phyloP scores from a whole-genome alignment of 2,888 invertebrate species.

The Synanthedon vespiformis region DNA sequence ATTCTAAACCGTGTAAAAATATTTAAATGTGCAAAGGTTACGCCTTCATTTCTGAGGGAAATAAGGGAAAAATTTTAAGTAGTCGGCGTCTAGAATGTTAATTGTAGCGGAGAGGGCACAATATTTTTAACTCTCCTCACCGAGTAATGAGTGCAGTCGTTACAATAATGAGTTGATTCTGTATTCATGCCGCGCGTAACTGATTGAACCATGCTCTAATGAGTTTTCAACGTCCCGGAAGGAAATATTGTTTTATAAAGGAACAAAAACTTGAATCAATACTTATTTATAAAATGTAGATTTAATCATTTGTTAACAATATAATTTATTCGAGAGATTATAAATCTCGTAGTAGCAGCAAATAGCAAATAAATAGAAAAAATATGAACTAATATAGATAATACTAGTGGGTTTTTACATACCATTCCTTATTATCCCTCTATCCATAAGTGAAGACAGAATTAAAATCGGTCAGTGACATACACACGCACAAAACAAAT shows the following conservation, averaged over 20 bases:
- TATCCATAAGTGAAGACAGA: too few relatives aligned
- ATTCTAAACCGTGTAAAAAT: slow-evolving; percentile 24
- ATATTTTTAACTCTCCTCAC: slow-evolving; percentile 26
- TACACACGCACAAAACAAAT: too few relatives aligned
- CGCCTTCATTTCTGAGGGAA: slow-evolving; percentile 33
- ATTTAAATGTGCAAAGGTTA: slow-evolving; percentile 34
- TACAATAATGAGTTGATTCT: slow-evolving; percentile 22
- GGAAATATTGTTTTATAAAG: not conserved
- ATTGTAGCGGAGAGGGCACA: slow-evolving; percentile 22
- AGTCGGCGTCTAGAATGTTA: slow-evolving; percentile 29
- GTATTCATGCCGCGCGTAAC: slow-evolving; percentile 9
- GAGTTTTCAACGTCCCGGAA: slow-evolving; percentile 3
- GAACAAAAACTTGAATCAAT: too few relatives aligned
- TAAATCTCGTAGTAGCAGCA: too few relatives aligned
- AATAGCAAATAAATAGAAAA: too few relatives aligned
- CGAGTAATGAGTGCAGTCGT: slow-evolving; percentile 15
- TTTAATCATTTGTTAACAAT: too few relatives aligned
- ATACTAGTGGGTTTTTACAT: too few relatives aligned
- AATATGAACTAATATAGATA: too few relatives aligned
- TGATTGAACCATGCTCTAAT: slow-evolving; percentile 10
- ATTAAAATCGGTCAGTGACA: too few relatives aligned
- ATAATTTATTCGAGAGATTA: too few relatives aligned
- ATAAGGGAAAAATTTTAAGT: slow-evolving; percentile 27
- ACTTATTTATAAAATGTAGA: too few relatives aligned
- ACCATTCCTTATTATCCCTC: too few relatives aligned